Conservation (phyloP, 2,113 vertebrate species). For the Phyllostomus hastatus region DNA sequence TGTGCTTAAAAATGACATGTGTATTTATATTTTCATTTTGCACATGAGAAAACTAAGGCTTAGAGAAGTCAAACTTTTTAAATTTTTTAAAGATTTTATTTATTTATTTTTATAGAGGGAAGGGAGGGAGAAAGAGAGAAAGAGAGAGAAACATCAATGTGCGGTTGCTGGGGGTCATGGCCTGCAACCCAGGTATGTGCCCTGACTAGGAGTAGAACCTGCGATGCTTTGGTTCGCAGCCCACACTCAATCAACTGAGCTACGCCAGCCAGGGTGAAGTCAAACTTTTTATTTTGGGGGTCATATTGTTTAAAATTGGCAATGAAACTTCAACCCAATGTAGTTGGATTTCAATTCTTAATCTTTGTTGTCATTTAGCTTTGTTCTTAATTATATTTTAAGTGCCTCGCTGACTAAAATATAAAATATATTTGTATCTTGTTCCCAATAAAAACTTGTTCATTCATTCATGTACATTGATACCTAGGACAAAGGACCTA, state of each 20-base stretch:
- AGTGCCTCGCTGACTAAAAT: neutral
- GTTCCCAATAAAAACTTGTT: neutral
- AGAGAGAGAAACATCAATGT: too few species aligned
- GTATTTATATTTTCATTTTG: neutral
- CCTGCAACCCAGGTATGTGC: too few species aligned
- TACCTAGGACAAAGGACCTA: neutral
- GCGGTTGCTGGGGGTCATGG: too few species aligned
- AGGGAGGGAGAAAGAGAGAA: too few species aligned
- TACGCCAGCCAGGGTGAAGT: neutral
- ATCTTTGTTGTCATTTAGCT: neutral
- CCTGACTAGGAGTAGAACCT: too few species aligned
- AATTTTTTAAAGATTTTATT: neutral
- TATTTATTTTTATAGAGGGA: too few species aligned
- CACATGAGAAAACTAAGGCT: neutral
- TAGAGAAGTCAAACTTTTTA: neutral
- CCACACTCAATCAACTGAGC: too few species aligned
- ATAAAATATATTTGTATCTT: neutral
- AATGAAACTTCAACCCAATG: neutral
- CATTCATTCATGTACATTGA: neutral
- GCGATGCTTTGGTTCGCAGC: too few species aligned
- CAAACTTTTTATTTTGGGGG: neutral
- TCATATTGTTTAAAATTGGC: neutral
- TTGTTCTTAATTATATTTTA: neutral
- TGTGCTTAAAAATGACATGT: neutral
- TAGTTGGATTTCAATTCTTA: neutral